Evolutionary conservation across 2,113 vertebrate species (phyloP), one percentile per base, ranked within the genome.

Genomic region (Nyctibius bracteatus): DNA sequence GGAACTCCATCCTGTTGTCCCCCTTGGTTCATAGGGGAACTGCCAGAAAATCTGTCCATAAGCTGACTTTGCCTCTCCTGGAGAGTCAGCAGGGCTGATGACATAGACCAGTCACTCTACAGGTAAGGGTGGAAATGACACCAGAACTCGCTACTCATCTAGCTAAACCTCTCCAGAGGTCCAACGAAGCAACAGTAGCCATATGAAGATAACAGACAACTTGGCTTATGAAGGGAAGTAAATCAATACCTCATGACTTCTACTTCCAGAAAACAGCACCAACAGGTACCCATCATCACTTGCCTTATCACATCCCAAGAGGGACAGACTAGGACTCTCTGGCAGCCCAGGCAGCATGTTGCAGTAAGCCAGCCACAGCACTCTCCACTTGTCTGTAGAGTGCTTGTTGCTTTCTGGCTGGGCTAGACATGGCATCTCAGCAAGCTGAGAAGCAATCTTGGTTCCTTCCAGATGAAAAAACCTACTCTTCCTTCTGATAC

Each of bases 291-390:
- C 2, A 17, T 58, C 52, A 81, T 19, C 46, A 66, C 37, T 35
- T 68, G 21, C 13, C n/a, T 88, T 67, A 90, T 44, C 39, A 59
- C 70, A 63, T 31, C 17, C 65, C 39, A 85, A 54, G 39, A 73
- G 46, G 7, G 33, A 51, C 25, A 46, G 44, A 71, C 12, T 4
- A 43, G 75, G 35, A 57, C 23, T 57, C 39, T 30, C 31, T 43
- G 21, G 7, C 16, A 79, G 30, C 28, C 55, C 0, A 0, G 37
- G 23, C 57, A 81, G 58, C 18, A 25, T 1, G 1, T 8, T 28
- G 41, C 52, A 62, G 33, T 47, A 43, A 82, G 15, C 20, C 51
- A 70, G 14, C 33, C 66, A 43, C 25, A 74, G 61, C 8, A n/a
- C 11, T 14, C 14, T 27, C 28, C 9, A 17, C 47, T 78, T 74